Percentiles rank a stretch among this genome's conserved stretches.
These are phyloP conservation scores for Helarctos malayanus DNA, from an alignment of 2,797 vertebrate species.

Conservation along the genomic window DNA sequence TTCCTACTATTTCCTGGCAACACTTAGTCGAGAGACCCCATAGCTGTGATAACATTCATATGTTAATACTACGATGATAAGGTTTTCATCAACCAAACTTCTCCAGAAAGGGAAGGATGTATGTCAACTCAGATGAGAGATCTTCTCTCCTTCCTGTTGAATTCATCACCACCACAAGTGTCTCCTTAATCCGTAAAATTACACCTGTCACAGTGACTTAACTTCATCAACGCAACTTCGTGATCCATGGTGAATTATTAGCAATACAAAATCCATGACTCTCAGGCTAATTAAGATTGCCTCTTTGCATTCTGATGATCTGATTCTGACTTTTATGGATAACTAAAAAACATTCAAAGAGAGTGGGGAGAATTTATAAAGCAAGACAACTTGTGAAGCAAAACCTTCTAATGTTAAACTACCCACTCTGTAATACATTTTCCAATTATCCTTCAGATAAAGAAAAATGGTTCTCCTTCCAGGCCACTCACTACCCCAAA, in stretches of 20 bases:
- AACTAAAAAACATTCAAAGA: slow-evolving; percentile 88
- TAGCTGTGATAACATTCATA: slow-evolving; percentile 82
- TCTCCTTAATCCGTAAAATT: slow-evolving; percentile 92
- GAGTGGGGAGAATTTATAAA: slow-evolving; percentile 54
- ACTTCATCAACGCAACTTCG: slow-evolving; percentile 92
- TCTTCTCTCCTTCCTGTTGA: background rate
- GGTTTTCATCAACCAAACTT: slow-evolving; percentile 72
- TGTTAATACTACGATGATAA: slow-evolving; percentile 83
- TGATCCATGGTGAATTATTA: slow-evolving; percentile 90
- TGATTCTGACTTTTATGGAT: slow-evolving; percentile 89
- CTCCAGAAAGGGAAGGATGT: slow-evolving; percentile 78
- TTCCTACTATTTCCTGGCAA: slow-evolving; percentile 83
- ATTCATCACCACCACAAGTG: slow-evolving; percentile 80
- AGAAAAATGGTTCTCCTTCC: rapidly evolving
- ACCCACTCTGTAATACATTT: rapidly evolving
- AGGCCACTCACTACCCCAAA: background rate
- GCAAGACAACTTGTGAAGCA: background rate
- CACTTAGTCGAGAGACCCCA: slow-evolving; percentile 72
- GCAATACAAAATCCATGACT: slow-evolving; percentile 88
- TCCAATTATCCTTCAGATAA: background rate
- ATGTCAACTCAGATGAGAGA: slow-evolving; percentile 56
- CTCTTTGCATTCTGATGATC: slow-evolving; percentile 87
- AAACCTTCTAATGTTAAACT: background rate
- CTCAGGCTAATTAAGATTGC: slow-evolving; percentile 91
- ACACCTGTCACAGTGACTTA: slow-evolving; percentile 93